Evolutionary conservation across 1,140 invertebrate genomes (phyloP).

Genomic region (Bombus superbus): DNA sequence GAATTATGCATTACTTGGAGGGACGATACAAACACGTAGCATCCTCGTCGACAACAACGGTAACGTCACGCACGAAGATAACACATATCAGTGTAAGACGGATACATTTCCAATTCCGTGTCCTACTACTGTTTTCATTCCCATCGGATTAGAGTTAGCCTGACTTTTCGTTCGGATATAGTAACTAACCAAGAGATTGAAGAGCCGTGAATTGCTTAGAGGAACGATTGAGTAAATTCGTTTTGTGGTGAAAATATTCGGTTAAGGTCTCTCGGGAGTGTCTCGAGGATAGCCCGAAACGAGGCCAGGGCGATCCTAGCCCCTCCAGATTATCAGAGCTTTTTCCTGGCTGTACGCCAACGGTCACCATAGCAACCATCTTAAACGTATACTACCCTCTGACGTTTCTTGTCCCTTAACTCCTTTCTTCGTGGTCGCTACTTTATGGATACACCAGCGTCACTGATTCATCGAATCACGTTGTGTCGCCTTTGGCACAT

Average conservation of each 20-base stretch:
- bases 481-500: slow-evolving; percentile 41
- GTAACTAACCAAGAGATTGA: background rate
- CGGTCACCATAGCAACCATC: slow-evolving; percentile 77
- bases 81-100: background rate
- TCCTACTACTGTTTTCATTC: background rate
- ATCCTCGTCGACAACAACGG: too few relatives aligned
- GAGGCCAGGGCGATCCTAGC: slow-evolving; percentile 72
- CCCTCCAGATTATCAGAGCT: slow-evolving; percentile 74
- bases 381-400: slow-evolving; percentile 70
- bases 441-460: slow-evolving; percentile 66
- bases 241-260: slow-evolving; percentile 64
- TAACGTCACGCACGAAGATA: background rate
- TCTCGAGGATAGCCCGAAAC: slow-evolving; percentile 69
- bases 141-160: background rate
- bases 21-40: too few relatives aligned
- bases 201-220: slow-evolving; percentile 9
- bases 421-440: slow-evolving; percentile 32
- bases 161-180: background rate
- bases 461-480: slow-evolving; percentile 68
- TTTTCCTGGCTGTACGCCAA: slow-evolving; percentile 76
- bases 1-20: too few relatives aligned
- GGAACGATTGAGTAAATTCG: slow-evolving; percentile 37
- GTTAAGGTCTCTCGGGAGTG: slow-evolving; percentile 65
- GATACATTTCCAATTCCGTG: background rate
- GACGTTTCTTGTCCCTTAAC: slow-evolving; percentile 34